Evolutionary conservation across 2,888 invertebrate species (phyloP), one percentile per base, ranked within the genome.

Genomic region (Phasia obesa): DNA sequence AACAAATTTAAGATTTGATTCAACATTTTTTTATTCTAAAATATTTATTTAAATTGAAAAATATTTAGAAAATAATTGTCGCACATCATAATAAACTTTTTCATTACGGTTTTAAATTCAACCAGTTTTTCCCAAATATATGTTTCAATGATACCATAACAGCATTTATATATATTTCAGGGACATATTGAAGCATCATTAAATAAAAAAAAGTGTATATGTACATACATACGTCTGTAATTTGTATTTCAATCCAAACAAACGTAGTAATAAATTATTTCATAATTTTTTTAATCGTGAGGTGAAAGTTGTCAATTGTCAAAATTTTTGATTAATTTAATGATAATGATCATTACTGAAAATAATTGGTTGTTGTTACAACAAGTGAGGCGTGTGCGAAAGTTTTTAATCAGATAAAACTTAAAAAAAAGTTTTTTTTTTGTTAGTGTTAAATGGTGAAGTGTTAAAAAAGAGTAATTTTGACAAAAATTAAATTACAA

Each of bases 301-400:
- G 38, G 77, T 70, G 77, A 77, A 77, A 77, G 77, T 70, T 77
- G 55, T 55, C 77, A 53, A 77, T n/a, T n/a, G n/a, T n/a, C n/a
- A n/a, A 70, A 62, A 35, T 21, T 11, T 44, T 27, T 69, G 17
- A 69, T 69, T 69, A 21, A 35, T 64, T 55, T 64, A 55, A 64
- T 62, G 4, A 51, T 15, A 9, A 42, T 44, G n/a, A 55, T 31
- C 17, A 23, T 64, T 31, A 15, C 15, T 64, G 64, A 53, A 42
- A 27, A 27, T 9, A 55, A 65, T 64, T 44, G 42, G n/a, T 9
- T 55, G 44, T 75, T 75, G 57, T 64, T 57, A 49, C 25, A 55
- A n/a, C 38, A 47, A 75, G 23, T 57, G 55, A 65, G 42, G 44
- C 55, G 44, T 74, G 55, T 47, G 44, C 35, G 5, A 64, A 44